These are phyloP conservation scores for Ips nitidus DNA, from an alignment of 1,140 invertebrate species.

Conservation along the genomic window DNA sequence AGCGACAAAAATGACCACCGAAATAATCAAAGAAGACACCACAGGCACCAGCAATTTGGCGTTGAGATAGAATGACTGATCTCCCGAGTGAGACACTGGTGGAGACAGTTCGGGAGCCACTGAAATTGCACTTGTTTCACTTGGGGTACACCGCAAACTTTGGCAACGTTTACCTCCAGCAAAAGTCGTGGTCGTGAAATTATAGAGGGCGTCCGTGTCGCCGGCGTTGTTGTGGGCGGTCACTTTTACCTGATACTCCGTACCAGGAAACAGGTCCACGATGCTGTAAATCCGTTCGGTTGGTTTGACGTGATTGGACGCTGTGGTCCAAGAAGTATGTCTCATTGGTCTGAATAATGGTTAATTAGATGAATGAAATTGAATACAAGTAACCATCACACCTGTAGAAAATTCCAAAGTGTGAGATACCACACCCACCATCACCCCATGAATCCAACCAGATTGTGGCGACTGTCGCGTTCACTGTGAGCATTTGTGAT, in stretches of 20 bases:
- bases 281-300: constrained; percentile 78
- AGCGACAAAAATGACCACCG: constrained; percentile 63
- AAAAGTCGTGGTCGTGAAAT: constrained; percentile 77
- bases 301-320: constrained; percentile 74
- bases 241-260: constrained; percentile 82
- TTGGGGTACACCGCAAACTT: not conserved
- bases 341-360: constrained; percentile 24
- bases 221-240: constrained; percentile 93
- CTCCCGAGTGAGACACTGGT: constrained; percentile 61
- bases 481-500: constrained; percentile 81
- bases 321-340: constrained; percentile 65
- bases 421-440: constrained; percentile 84
- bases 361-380: constrained; percentile 5
- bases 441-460: constrained; percentile 87
- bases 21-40: constrained; percentile 64
- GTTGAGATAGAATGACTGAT: constrained; percentile 69
- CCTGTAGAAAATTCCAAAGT: constrained; percentile 83
- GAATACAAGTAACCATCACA: not conserved
- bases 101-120: constrained; percentile 61
- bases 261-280: constrained; percentile 78
- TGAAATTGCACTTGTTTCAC: constrained; percentile 38
- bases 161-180: constrained; percentile 63
- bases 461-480: constrained; percentile 85
- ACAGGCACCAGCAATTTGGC: constrained; percentile 70
- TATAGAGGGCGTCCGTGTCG: constrained; percentile 82